Conservation (phyloP, 2,888 invertebrate genomes). For the Acanthosoma haemorrhoidale region DNA sequence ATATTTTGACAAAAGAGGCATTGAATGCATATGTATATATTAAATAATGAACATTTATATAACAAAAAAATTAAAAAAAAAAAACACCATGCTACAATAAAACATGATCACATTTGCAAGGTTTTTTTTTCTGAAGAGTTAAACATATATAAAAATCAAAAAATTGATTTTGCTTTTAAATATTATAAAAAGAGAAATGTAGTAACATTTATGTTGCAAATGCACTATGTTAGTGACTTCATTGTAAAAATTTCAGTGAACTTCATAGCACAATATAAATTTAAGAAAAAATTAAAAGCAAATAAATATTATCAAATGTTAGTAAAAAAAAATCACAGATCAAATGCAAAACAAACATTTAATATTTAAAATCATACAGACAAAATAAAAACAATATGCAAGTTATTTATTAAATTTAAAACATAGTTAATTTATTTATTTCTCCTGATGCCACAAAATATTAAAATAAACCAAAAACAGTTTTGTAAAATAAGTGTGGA, state of each 20-base stretch:
- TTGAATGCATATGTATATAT: slow-evolving; percentile 27
- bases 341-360: neutral
- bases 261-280: neutral
- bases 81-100: slow-evolving; percentile 20
- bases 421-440: neutral
- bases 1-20: slow-evolving; percentile 5
- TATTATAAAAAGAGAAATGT: slow-evolving; percentile 6
- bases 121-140: slow-evolving; percentile 23
- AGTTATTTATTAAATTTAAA: neutral
- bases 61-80: neutral
- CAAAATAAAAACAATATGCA: slow-evolving; percentile 5
- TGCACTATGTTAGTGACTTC: slow-evolving; percentile 36
- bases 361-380: neutral
- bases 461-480: too few species aligned
- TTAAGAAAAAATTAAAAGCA: neutral
- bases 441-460: neutral
- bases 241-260: neutral
- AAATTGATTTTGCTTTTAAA: slow-evolving; percentile 11
- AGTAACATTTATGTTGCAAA: slow-evolving; percentile 32
- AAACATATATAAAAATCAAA: slow-evolving; percentile 15
- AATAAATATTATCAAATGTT: neutral
- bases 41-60: slow-evolving; percentile 5
- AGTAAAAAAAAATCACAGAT: slow-evolving; percentile 5
- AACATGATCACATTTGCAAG: slow-evolving; percentile 7
- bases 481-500: too few species aligned